These are phyloP conservation scores for Limenitis camilla DNA, from an alignment of 2,888 invertebrate genomes.

Conservation along the genomic window DNA sequence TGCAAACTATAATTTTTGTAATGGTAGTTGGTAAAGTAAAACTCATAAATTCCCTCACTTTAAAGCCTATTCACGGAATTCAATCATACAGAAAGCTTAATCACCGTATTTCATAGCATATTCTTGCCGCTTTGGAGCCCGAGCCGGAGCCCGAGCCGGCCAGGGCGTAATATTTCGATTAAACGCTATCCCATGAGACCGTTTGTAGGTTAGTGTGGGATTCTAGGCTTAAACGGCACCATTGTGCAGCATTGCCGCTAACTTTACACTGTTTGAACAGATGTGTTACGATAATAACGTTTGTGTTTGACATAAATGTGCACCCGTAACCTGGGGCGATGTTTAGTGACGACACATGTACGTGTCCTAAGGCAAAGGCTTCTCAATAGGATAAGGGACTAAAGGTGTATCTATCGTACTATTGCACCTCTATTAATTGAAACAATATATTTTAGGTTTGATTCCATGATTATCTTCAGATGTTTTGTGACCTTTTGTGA, in stretches of 20 bases:
- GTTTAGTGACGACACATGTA: too few species aligned
- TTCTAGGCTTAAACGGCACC: slow-evolving; percentile 17
- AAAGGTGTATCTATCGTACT: too few species aligned
- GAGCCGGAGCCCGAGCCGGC: slow-evolving; percentile 11
- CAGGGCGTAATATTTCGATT: slow-evolving; percentile 23
- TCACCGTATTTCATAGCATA: slow-evolving; percentile 10
- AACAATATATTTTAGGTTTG: too few species aligned
- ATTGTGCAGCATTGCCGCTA: slow-evolving; percentile 10
- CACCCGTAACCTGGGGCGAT: neutral
- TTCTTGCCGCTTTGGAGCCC: slow-evolving; percentile 9
- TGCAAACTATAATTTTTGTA: too few species aligned
- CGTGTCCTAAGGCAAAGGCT: too few species aligned
- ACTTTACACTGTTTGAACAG: slow-evolving; percentile 7
- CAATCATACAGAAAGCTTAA: slow-evolving; percentile 15
- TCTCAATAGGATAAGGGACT: too few species aligned
- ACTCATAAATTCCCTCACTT: neutral
- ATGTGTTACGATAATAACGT: slow-evolving; percentile 14
- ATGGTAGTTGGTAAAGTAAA: neutral
- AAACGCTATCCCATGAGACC: slow-evolving; percentile 16
- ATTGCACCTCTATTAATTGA: too few species aligned
- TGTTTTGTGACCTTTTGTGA: too few species aligned
- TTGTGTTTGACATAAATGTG: slow-evolving; percentile 5
- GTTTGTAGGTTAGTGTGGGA: slow-evolving; percentile 23
- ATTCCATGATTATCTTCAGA: too few species aligned
- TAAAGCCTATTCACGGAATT: slow-evolving; percentile 4